Percentiles rank a stretch among this genome's conserved stretches.
These are phyloP conservation scores for Cliona cf. orientalis DNA, from an alignment of 37 sponge, comb jelly and placozoan species.

Conservation along the genomic window DNA sequence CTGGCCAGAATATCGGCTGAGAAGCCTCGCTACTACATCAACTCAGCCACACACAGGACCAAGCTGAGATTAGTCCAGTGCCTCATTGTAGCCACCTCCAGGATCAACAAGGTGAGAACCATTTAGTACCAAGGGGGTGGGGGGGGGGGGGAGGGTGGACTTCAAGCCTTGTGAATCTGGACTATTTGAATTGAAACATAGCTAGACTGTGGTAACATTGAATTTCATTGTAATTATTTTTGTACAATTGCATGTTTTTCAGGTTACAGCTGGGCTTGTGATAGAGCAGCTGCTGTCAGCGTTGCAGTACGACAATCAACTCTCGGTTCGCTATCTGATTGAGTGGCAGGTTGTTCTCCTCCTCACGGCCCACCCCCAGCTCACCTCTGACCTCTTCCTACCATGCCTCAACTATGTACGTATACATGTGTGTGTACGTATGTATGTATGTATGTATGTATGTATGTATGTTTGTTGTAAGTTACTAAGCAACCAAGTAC, in stretches of 20 bases:
- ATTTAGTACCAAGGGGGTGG: no score
- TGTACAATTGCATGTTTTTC: neutral
- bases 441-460: no score
- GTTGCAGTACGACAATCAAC: constrained; percentile 75
- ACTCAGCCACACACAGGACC: constrained; percentile 61
- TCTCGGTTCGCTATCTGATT: constrained; percentile 72
- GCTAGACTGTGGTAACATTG: no score
- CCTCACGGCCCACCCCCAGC: constrained; percentile 26
- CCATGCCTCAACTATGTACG: constrained; percentile 26
- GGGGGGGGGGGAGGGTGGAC: neutral
- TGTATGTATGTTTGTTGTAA: no score
- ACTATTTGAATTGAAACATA: neutral
- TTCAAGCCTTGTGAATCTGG: neutral
- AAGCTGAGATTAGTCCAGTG: constrained; percentile 71
- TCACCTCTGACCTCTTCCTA: constrained; percentile 5
- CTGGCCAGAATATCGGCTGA: constrained; percentile 11
- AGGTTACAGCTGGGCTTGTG: constrained; percentile 29
- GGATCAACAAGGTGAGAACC: constrained; percentile 18
- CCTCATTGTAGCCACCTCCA: constrained; percentile 38
- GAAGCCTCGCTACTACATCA: constrained; percentile 65
- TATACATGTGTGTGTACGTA: no score
- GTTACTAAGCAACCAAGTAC: no score
- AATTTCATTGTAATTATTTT: neutral
- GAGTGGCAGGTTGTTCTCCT: constrained; percentile 68
- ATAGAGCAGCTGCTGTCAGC: constrained; percentile 21